phyloP scores from a whole-genome alignment of 2,113 vertebrate genomes.

The cattle (Bos taurus) region DNA sequence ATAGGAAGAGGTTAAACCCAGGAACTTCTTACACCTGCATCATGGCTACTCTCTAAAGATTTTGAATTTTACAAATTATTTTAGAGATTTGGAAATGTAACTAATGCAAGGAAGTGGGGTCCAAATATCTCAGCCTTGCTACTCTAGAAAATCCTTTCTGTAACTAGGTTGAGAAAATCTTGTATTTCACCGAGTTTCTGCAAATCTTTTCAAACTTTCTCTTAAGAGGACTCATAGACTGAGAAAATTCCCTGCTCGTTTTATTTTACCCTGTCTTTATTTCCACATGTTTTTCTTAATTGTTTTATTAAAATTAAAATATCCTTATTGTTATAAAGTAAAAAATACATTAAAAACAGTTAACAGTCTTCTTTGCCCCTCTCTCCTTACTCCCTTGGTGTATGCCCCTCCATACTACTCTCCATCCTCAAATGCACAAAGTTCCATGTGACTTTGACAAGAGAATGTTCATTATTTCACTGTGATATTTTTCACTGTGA shows the following conservation, averaged over 20 bases:
- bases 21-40: background rate
- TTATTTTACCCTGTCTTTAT: background rate
- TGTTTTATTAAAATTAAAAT: conserved; percentile 16
- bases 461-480: background rate
- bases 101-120: background rate
- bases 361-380: background rate
- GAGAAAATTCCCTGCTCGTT: background rate
- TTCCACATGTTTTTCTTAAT: background rate
- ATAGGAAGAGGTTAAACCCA: background rate
- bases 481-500: background rate
- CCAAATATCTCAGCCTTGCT: background rate
- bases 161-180: background rate
- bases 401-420: background rate
- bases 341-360: background rate
- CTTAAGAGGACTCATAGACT: background rate
- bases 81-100: background rate
- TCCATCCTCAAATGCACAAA: background rate
- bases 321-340: background rate
- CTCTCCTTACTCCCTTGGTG: background rate
- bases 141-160: background rate
- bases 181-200: background rate
- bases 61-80: background rate
- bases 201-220: background rate
- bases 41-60: background rate
- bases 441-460: background rate